Base-by-base conservation (phyloP, 1,140 invertebrate genomes). In the Lucilia sericata region DNA sequence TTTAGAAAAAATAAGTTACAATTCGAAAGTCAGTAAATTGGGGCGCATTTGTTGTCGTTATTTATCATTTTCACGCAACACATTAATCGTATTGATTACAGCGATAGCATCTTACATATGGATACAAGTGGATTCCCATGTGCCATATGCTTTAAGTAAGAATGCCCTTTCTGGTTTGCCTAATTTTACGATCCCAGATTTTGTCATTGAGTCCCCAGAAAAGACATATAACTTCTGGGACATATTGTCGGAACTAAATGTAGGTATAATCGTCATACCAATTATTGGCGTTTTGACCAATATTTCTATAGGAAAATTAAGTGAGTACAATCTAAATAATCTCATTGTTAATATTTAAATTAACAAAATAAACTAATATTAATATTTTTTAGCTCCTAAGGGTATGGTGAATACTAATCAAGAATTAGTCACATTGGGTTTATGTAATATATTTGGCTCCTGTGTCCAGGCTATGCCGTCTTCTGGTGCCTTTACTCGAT, bases 291-390 rank as follows among this genome's bases (percentile, higher is more conserved):
- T 97, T 17, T 91, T 97, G 17, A 96, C 96, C 74, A 96, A 97
- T 87, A 95, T 97, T 85, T 96, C 96, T 5, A 97, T 97, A 86
- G 96, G 96, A 10, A 98, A 97, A 91, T 96, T 97, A 87, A 93
- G 95, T 96, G 89, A 93, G 93, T 93, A 60, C 10, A 55, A 21
- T 82, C 17, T 7, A 55, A 30, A 25, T 30, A 42, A 36, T n/a
- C n/a, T n/a, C n/a, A n/a, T n/a, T 42, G 60, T 30, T 30, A n/a
- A n/a, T 30, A 82, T 7, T 82, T 34, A 30, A 19, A 74, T 65
- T 12, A 34, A 8, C 25, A n/a, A 65, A 60, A 60, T 0, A 49
- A 82, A 82, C 10, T 82, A 60, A 5, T 65, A 10, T 80, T 80
- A 25, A 80, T 10, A 80, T 21, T 34, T 80, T 75, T 82, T 80